These are phyloP conservation scores for Melanaphis sacchari DNA, from an alignment of 1,140 invertebrate species.

Conservation along the genomic window DNA sequence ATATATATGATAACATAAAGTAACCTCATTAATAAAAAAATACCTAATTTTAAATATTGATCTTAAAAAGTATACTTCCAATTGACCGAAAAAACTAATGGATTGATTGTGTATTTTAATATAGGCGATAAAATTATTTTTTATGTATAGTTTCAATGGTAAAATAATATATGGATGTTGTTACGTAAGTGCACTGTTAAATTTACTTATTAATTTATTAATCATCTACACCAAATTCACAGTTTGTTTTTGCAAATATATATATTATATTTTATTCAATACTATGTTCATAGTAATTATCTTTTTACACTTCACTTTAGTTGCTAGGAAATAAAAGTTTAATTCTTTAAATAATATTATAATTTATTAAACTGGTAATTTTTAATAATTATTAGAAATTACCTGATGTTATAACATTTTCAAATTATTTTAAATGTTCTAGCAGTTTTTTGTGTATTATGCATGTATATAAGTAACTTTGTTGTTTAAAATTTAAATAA, in stretches of 20 bases:
- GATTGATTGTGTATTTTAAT: neutral
- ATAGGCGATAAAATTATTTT: neutral
- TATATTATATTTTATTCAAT: neutral
- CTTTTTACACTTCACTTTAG: neutral
- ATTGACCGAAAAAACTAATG: neutral
- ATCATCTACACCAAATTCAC: neutral
- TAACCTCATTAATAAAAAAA: neutral
- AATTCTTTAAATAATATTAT: neutral
- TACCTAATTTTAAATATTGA: conserved; percentile 10
- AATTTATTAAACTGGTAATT: neutral
- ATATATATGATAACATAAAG: neutral
- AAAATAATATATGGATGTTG: neutral
- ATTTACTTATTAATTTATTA: neutral
- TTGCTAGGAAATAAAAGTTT: too few species aligned
- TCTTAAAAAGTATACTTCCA: neutral
- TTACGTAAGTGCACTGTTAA: neutral
- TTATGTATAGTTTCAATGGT: neutral
- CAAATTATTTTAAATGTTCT: neutral
- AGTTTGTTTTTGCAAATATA: neutral
- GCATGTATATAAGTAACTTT: neutral
- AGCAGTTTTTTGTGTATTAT: neutral
- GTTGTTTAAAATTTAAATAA: neutral
- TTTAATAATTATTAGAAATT: neutral
- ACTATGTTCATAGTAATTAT: neutral
- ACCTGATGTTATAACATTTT: neutral